These are phyloP conservation scores for Helicoverpa zea DNA, from an alignment of 1,140 invertebrate genomes.

Conservation along the genomic window DNA sequence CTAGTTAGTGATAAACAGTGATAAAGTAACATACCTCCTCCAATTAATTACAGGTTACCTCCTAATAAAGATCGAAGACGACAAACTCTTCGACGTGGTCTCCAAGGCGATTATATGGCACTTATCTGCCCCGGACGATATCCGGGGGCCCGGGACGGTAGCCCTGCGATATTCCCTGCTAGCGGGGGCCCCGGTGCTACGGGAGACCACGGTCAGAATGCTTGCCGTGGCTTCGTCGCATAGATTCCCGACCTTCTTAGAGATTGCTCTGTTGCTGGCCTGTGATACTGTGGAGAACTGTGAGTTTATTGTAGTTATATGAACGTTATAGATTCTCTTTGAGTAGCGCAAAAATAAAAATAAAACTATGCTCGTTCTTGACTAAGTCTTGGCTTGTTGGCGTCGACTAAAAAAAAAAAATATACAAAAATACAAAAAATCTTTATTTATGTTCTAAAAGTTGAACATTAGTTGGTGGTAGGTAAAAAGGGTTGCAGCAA, in stretches of 20 bases:
- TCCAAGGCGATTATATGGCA: conserved; percentile 68
- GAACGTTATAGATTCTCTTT: too few species aligned
- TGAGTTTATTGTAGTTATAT: conserved; percentile 49
- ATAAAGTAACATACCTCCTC: too few species aligned
- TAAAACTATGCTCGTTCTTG: too few species aligned
- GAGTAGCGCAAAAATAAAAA: too few species aligned
- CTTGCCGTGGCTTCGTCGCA: conserved; percentile 57
- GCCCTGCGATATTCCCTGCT: conserved; percentile 55
- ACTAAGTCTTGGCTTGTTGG: too few species aligned
- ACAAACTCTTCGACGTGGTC: conserved; percentile 67
- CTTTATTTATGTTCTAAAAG: too few species aligned
- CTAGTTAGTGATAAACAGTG: too few species aligned
- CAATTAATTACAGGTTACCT: conserved; percentile 66
- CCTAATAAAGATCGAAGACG: conserved; percentile 68
- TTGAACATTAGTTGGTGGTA: too few species aligned
- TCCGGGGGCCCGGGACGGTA: conserved; percentile 51
- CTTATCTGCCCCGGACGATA: conserved; percentile 62
- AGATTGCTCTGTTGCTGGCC: conserved; percentile 67
- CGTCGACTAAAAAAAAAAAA: too few species aligned
- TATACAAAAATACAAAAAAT: too few species aligned
- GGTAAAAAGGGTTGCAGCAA: too few species aligned
- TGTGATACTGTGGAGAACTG: conserved; percentile 68
- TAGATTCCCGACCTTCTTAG: conserved; percentile 66
- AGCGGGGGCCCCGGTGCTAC: conserved; percentile 59
- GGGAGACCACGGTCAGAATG: conserved; percentile 67